Conservation (phyloP, 2,113 vertebrate species). For the Chionomys nivalis region DNA sequence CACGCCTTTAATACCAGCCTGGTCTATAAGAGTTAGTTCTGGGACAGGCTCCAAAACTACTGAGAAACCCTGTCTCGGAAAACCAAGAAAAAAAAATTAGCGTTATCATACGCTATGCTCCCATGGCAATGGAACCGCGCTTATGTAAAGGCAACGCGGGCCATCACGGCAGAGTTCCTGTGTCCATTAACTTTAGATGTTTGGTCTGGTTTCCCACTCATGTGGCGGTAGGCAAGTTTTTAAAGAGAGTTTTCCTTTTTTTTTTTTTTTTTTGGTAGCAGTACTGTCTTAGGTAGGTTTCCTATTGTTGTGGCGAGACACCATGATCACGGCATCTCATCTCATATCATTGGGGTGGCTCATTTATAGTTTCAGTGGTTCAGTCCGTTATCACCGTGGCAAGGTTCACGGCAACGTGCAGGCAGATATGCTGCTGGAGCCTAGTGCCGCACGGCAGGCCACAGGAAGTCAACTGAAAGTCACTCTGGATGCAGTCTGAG, state of each 20-base stretch:
- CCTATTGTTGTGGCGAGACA: not conserved
- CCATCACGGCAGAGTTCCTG: not conserved
- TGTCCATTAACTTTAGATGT: not conserved
- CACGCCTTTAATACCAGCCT: no score
- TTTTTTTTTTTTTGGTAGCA: not conserved
- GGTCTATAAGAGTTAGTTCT: no score
- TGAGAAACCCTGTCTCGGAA: no score
- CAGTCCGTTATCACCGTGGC: not conserved
- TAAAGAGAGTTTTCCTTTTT: not conserved
- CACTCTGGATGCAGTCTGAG: not conserved
- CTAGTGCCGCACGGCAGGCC: not conserved
- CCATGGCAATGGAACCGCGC: no score
- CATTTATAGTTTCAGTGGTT: not conserved
- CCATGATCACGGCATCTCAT: not conserved
- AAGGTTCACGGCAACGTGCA: not conserved
- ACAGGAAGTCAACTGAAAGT: not conserved
- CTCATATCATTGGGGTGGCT: not conserved
- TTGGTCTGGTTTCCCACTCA: not conserved
- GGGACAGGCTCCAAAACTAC: no score
- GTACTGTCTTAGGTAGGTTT: not conserved
- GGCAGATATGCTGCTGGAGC: not conserved
- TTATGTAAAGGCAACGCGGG: not conserved
- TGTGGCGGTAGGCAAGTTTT: not conserved
- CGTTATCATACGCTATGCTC: no score
- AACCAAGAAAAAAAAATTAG: no score